These are phyloP conservation scores for Drosophila borealis DNA, from an alignment of 2,888 invertebrate species.

Conservation along the genomic window DNA sequence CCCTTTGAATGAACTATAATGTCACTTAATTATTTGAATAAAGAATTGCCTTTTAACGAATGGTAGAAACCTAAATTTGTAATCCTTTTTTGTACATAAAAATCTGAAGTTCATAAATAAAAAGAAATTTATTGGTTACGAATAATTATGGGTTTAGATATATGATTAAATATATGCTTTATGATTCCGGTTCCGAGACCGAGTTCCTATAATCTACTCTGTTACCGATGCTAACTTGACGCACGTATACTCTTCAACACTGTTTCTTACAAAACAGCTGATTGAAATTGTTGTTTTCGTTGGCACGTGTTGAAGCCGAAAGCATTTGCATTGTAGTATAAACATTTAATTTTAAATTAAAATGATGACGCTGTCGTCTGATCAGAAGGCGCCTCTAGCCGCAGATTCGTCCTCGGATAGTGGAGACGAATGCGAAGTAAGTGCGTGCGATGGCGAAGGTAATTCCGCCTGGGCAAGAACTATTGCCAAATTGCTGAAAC, in stretches of 20 bases:
- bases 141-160: too few relatives aligned
- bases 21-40: too few relatives aligned
- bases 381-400: constrained; percentile 25
- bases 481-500: constrained; percentile 91
- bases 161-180: too few relatives aligned
- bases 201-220: too few relatives aligned
- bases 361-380: constrained; percentile 53
- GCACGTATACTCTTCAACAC: constrained; percentile 1
- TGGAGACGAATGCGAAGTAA: constrained; percentile 47
- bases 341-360: background rate
- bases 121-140: too few relatives aligned
- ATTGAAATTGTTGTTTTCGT: background rate
- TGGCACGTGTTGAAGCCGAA: constrained; percentile 36
- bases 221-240: too few relatives aligned
- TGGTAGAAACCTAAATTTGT: too few relatives aligned
- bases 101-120: too few relatives aligned
- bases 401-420: constrained; percentile 16
- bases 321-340: background rate
- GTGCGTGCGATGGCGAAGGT: constrained; percentile 66
- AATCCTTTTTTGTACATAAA: too few relatives aligned
- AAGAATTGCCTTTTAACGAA: too few relatives aligned
- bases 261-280: constrained; percentile 30
- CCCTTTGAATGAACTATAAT: too few relatives aligned
- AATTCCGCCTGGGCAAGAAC: constrained; percentile 94
- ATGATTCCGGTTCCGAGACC: too few relatives aligned